Base-by-base conservation (phyloP, 2,888 invertebrate genomes). In the Thelaira solivaga region DNA sequence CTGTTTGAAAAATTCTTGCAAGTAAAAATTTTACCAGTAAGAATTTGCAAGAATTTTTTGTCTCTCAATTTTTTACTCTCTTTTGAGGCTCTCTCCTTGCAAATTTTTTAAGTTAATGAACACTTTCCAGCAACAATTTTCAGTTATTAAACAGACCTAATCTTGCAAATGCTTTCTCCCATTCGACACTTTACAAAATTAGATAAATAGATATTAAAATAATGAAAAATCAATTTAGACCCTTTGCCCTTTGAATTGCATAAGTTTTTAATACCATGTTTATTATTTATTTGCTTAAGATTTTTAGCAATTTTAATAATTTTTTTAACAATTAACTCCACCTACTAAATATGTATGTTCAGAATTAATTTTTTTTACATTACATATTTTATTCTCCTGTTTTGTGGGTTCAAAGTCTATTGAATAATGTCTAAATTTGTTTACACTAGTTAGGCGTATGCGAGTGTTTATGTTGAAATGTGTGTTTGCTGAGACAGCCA, bases 401-500 rank as follows among this genome's bases (percentile, higher is more conserved):
- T 64, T 64, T 1, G 11, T 39, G n/a, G 36, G 36, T 4, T 24
- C 6, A 65, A 49, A 49, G 29, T 57, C 72, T 41, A 47, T 29
- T 41, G 41, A 47, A 41, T 49, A 73, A 65, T 73, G 41, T 59
- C 73, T 65, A 65, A 73, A 64, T 73, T 65, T 65, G 22, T 57
- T 57, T 51, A 10, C 51, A 51, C 11, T 34, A 22, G 22, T 16
- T 68, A 45, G 34, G 45, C 26, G n/a, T 3, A 1, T 13, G 6
- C 18, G 2, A 1, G 6, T 31, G 11, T 43, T 4, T 7, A 2
- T 43, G 7, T 34, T 8, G 26, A 26, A 31, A 10, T 45, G n/a
- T 22, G 6, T 26, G 5, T 26, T 10, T 24, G 39, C 13, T 20
- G 10, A 29, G 36, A 18, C 34, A 49, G 29, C 26, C 18, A 20